Evolutionary conservation across 2,888 invertebrate genomes (phyloP), one percentile per base, ranked within the genome.

Genomic region (Tortrix viridana): DNA sequence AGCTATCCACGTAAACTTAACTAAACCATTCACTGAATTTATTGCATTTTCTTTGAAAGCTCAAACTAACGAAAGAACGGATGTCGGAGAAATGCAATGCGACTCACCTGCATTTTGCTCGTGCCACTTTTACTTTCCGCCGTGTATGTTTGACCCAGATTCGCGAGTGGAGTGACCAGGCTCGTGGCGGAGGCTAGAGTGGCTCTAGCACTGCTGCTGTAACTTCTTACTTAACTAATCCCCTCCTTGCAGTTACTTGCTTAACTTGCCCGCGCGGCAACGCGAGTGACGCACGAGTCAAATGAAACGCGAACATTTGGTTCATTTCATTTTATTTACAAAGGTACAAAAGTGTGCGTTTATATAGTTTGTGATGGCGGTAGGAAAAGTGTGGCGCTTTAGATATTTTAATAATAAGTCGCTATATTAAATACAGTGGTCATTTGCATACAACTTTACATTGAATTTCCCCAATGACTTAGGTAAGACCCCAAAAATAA

Each of bases 141-240:
- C 71, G 77, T 79, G 78, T 73, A 16, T 16, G 18, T 43, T 12
- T 82, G 84, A 86, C 85, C 87, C 84, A 88, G 84, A 86, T 87
- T 79, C 72, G 72, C 65, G 68, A 76, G 77, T 81, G 78, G 74
- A 81, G 81, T 86, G 88, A 76, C 77, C 73, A 72, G 73, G 74
- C 65, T 77, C 72, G 72, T 82, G 86, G 76, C 77, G 79, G 78
- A 74, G 71, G 79, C 75, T 86, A 77, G 89, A 89, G 82, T 89
- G 90, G 79, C 83, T 77, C 74, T 71, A 71, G 76, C 67, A 52
- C 62, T 73, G 72, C 81, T 89, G 88, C 84, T 80, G 86, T 89
- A 91, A 92, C 88, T 82, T 86, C 89, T 91, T 91, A 91, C 90
- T 88, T 87, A 91, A 91, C 85, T 59, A 74, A 69, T 71, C 76